phyloP scores from a whole-genome alignment of 2,888 invertebrate species.

The Archaeoteleia sp. region DNA sequence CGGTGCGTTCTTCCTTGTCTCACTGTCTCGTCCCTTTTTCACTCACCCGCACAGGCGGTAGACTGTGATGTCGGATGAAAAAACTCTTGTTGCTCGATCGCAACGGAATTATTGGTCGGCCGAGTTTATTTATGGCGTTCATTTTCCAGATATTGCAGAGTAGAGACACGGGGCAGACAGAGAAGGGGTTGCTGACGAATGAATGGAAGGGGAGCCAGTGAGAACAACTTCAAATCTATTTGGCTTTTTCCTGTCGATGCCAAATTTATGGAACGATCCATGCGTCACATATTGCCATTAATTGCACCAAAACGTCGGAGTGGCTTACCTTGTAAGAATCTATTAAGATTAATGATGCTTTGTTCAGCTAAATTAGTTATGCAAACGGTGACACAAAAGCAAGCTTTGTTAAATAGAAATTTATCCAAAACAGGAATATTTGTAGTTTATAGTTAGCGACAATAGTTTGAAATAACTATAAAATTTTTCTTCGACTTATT shows the following conservation, averaged over 20 bases:
- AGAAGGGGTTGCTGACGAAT: slow-evolving; percentile 29
- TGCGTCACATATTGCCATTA: slow-evolving; percentile 30
- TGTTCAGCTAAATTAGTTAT: neutral
- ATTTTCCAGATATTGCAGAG: slow-evolving; percentile 59
- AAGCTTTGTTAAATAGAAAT: no score
- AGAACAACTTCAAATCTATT: slow-evolving; percentile 35
- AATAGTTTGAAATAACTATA: no score
- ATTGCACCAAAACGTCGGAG: slow-evolving; percentile 36
- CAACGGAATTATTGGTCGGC: slow-evolving; percentile 68
- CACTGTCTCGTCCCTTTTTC: slow-evolving; percentile 50
- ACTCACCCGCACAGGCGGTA: slow-evolving; percentile 31
- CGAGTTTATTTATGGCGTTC: slow-evolving; percentile 70
- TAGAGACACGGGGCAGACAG: slow-evolving; percentile 14
- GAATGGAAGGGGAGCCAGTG: slow-evolving; percentile 18
- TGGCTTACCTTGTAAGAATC: slow-evolving; percentile 20
- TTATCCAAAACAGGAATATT: no score
- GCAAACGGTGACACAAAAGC: no score
- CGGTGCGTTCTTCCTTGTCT: slow-evolving; percentile 38
- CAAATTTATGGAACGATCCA: slow-evolving; percentile 36
- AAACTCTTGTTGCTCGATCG: slow-evolving; percentile 66
- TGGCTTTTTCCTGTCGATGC: slow-evolving; percentile 28
- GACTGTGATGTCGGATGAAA: slow-evolving; percentile 56
- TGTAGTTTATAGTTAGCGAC: no score
- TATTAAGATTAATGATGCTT: slow-evolving; percentile 15
- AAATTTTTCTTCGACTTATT: no score